Base-by-base conservation (phyloP, 2,888 invertebrate genomes). In the Drosophila paranaensis region DNA sequence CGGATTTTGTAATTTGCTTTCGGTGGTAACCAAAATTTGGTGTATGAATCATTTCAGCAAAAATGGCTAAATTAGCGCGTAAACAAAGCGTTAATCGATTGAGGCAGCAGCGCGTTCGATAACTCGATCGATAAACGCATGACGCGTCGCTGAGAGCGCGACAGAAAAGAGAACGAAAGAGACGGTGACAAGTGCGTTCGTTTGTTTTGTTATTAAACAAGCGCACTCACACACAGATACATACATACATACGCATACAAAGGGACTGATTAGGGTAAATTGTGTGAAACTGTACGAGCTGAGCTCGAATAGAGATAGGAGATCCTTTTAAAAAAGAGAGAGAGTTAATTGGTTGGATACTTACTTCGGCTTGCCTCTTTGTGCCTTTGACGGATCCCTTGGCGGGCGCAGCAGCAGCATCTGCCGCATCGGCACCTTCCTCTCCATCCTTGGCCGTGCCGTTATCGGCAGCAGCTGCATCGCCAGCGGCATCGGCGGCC, bases 331-430 rank as follows among this genome's bases (percentile, higher is more conserved):
- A 9, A 10, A 50, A 27, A 33, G 4, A 33, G 13, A n/a, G 10
- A 30, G 16, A 46, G 8, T 25, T 10, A 4, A 10, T 54, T 33
- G 27, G 27, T 46, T 35, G 33, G 11, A 40, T 81, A 95, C 96
- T 95, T 93, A 96, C 96, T 94, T 96, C 96, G 89, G 96, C 95
- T 93, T 96, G 95, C 94, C 96, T 95, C 94, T 96, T 96, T 93
- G 95, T 95, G 93, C 95, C 96, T 94, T 96, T 96, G 83, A 95
- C 94, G 72, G 90, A 87, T 92, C 95, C 96, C 93, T 96, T 96
- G 92, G 95, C 96, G 86, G 89, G 84, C 71, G 86, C 90, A 57
- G 88, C 90, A 63, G 82, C 81, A 55, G 77, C 88, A 60, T 81
- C 90, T 51, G 78, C 79, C 56, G 81, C 90, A 61, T 74, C 79